Evolutionary conservation across 2,888 invertebrate species (phyloP).

Genomic region (Hydrotaea diabolus): DNA sequence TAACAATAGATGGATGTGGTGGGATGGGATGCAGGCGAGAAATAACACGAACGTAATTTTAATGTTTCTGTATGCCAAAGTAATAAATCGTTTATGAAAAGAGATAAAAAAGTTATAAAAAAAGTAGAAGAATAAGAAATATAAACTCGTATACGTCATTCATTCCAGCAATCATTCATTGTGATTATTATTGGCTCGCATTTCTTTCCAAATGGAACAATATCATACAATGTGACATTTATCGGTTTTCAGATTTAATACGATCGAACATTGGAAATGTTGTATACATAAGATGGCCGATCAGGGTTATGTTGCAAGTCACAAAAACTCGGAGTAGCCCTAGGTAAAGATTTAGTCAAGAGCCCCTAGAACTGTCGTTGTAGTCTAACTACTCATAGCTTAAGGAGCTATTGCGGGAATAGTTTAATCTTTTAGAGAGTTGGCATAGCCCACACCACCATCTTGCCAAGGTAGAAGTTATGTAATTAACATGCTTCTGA

Average conservation of each 20-base stretch:
- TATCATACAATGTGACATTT: neutral
- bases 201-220: neutral
- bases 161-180: slow-evolving; percentile 44
- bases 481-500: too few relatives aligned
- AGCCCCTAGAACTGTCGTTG: too few relatives aligned
- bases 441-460: too few relatives aligned
- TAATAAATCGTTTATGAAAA: slow-evolving; percentile 62
- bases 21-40: slow-evolving; percentile 13
- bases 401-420: too few relatives aligned
- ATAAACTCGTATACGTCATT: slow-evolving; percentile 13
- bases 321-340: too few relatives aligned
- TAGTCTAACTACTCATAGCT: too few relatives aligned
- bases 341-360: too few relatives aligned
- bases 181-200: slow-evolving; percentile 45
- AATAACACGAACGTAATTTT: slow-evolving; percentile 30
- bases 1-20: neutral
- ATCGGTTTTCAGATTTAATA: neutral
- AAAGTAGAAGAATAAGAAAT: neutral
- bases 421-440: too few relatives aligned
- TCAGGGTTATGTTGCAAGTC: too few relatives aligned
- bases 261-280: too few relatives aligned
- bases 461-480: too few relatives aligned
- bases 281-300: too few relatives aligned
- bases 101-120: slow-evolving; percentile 39
- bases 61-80: slow-evolving; percentile 45